These are phyloP conservation scores for Tortrix viridana DNA, from an alignment of 2,888 invertebrate genomes.

Conservation along the genomic window DNA sequence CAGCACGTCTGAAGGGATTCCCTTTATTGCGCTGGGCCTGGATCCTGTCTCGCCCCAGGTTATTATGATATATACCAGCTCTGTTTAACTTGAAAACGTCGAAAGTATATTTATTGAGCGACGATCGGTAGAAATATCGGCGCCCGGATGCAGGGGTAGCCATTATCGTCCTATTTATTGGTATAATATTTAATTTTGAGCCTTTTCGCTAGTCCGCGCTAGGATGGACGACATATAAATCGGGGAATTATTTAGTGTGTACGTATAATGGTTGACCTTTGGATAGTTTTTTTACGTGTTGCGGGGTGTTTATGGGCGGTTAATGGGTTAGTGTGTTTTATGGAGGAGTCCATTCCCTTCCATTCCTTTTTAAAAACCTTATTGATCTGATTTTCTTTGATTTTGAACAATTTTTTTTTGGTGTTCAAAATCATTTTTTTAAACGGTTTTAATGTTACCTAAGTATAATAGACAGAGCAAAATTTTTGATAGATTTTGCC, in stretches of 20 bases:
- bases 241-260: constrained; percentile 68
- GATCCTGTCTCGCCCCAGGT: constrained; percentile 76
- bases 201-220: constrained; percentile 66
- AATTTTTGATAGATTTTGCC: too few relatives aligned
- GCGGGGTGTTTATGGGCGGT: constrained; percentile 17
- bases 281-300: constrained; percentile 23
- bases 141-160: constrained; percentile 75
- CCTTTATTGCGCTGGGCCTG: constrained; percentile 80
- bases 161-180: constrained; percentile 83
- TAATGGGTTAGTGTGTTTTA: constrained; percentile 15
- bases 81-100: constrained; percentile 77
- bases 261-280: constrained; percentile 41
- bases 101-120: constrained; percentile 81
- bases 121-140: constrained; percentile 75
- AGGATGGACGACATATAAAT: constrained; percentile 74
- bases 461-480: too few relatives aligned
- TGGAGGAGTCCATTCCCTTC: neutral
- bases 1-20: constrained; percentile 79
- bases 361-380: too few relatives aligned
- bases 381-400: too few relatives aligned
- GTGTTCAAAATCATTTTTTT: too few relatives aligned
- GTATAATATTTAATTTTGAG: constrained; percentile 84
- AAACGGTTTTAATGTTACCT: too few relatives aligned
- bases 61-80: constrained; percentile 80
- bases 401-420: too few relatives aligned